Evolutionary conservation across 2,113 vertebrate genomes (phyloP).

Genomic region (Todiramphus chloris): DNA sequence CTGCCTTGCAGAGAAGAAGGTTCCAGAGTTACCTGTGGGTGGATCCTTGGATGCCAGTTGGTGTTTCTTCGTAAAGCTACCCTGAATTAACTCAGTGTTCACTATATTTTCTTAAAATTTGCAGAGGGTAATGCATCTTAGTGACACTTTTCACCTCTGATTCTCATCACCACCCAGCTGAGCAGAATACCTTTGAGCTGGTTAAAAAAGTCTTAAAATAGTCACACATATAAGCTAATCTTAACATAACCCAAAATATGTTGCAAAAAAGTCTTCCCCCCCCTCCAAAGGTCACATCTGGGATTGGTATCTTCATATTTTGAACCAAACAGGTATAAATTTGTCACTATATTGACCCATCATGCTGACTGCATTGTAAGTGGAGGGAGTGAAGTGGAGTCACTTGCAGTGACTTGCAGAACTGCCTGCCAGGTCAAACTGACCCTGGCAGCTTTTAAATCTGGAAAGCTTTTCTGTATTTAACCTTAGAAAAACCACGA

Average conservation of each 20-base stretch:
- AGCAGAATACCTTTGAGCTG: not conserved
- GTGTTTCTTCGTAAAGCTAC: not conserved
- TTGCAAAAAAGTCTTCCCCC: not conserved
- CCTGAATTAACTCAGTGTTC: not conserved
- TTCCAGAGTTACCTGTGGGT: not conserved
- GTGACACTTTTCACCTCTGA: not conserved
- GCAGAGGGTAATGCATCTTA: not conserved
- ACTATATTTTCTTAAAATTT: not conserved
- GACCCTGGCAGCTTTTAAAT: not conserved
- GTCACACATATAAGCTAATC: not conserved
- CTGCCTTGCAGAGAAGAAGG: not conserved
- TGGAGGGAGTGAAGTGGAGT: not conserved
- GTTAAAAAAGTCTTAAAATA: not conserved
- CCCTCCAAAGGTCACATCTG: not conserved
- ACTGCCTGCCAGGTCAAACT: not conserved
- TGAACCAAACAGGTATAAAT: not conserved
- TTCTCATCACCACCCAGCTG: not conserved
- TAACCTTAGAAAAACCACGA: not conserved
- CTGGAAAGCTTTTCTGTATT: not conserved
- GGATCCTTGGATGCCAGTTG: not conserved
- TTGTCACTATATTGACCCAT: not conserved
- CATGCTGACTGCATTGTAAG: fast-evolving
- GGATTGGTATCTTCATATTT: not conserved
- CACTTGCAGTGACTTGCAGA: not conserved
- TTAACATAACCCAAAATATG: not conserved